Base-by-base conservation (phyloP, 2,888 invertebrate genomes). In the Yponomeuta malinellus region DNA sequence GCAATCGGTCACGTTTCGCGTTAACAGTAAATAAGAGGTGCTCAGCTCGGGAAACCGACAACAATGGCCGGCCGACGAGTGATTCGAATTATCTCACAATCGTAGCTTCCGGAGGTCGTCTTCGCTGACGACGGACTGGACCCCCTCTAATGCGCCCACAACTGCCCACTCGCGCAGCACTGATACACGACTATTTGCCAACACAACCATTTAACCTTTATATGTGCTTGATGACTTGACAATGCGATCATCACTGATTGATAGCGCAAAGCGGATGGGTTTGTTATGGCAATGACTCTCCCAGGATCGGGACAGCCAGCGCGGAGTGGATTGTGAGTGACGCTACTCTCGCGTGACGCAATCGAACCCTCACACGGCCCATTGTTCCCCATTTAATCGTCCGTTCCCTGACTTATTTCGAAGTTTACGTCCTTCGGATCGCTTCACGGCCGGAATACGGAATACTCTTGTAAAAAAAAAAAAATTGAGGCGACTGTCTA, bases 1-100 rank as follows among this genome's bases (percentile, higher is more conserved):
- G 52, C 15, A 59, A 59, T 12, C 52, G 15, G 65, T 65, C 65
- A 65, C 65, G 65, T 33, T 12, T 65, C 52, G 68, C 68, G 37
- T 48, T 15, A 33, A 68, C n/a, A 43, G 73, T 74, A 59, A 59
- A 75, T 68, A 67, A 64, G 70, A 68, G 67, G 23, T 71, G 64
- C 23, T 71, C 63, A 48, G 33, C 37, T 80, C 83, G 82, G 84
- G 87, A 87, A 83, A 86, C 82, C 78, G 79, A 74, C 81, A 82
- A 87, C 88, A 86, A 86, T 82, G 80, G 79, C 79, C 78, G 75
- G 79, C 79, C 78, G 75, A 79, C 79, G 85, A 84, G 78, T 83
- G 84, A 83, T 85, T 88, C 83, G 87, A 90, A 90, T 89, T 89
- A 89, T 87, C 85, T 87, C 85, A 83, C 89, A 90, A 88, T 89